A percentile compares a stretch with the other conserved stretches of the same genome.
These are phyloP conservation scores for Drosophila murphyi DNA, from an alignment of 1,140 invertebrate genomes.

Conservation along the genomic window DNA sequence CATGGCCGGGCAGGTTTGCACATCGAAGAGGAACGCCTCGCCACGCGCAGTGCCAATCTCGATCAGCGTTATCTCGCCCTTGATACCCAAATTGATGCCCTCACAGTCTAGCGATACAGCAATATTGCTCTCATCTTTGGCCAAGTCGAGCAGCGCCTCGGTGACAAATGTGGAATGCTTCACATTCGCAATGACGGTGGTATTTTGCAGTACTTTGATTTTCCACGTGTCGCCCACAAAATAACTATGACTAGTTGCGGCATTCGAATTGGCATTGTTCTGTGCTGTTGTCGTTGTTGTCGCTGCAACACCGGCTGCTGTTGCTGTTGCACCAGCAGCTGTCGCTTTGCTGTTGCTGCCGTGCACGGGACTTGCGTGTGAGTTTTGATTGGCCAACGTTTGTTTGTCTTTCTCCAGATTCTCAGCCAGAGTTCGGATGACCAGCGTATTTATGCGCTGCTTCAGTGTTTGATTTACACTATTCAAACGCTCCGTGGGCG, in stretches of 20 bases:
- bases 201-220: conserved; percentile 91
- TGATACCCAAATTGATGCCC: conserved; percentile 94
- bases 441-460: conserved; percentile 93
- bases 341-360: conserved; percentile 79
- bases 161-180: conserved; percentile 91
- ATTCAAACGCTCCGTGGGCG: conserved; percentile 84
- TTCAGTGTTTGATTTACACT: conserved; percentile 91
- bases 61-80: conserved; percentile 93
- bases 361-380: conserved; percentile 84
- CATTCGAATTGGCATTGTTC: conserved; percentile 55
- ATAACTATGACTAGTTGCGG: conserved; percentile 85
- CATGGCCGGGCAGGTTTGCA: conserved; percentile 93
- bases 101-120: conserved; percentile 95
- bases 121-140: conserved; percentile 86
- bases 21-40: conserved; percentile 94
- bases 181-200: conserved; percentile 90
- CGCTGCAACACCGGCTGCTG: background rate
- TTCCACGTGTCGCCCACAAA: conserved; percentile 91
- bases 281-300: conserved; percentile 45
- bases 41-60: conserved; percentile 93
- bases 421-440: conserved; percentile 95
- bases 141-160: conserved; percentile 90
- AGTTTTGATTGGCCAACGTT: conserved; percentile 85
- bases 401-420: conserved; percentile 93
- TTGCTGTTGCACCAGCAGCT: conserved; percentile 54